phyloP scores from a whole-genome alignment of 2,797 vertebrate species.

The Hemibagrus guttatus region DNA sequence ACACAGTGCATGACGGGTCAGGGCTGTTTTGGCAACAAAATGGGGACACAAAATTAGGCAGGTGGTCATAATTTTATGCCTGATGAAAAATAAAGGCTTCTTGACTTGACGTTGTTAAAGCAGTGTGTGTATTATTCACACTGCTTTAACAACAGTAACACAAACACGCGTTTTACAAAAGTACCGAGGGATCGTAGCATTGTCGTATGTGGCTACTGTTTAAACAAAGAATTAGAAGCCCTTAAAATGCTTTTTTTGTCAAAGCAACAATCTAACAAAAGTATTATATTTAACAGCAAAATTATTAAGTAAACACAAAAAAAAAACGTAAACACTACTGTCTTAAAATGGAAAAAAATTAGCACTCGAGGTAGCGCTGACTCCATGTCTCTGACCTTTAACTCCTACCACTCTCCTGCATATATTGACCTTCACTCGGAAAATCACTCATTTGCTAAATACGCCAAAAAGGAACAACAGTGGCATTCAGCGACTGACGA shows the following conservation, averaged over 20 bases:
- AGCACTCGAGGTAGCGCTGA: background rate
- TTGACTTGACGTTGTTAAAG: too few relatives aligned
- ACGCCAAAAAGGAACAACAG: background rate
- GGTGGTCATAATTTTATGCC: too few relatives aligned
- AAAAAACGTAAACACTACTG: background rate
- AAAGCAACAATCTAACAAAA: background rate
- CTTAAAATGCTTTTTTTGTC: background rate
- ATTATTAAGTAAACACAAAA: background rate
- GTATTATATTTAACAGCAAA: background rate
- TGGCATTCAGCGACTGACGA: slow-evolving; percentile 12
- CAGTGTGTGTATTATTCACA: too few relatives aligned
- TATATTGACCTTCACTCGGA: slow-evolving; percentile 23
- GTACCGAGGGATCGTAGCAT: background rate
- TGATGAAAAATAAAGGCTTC: too few relatives aligned
- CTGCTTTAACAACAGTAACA: background rate
- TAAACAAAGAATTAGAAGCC: background rate
- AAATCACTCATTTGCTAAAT: slow-evolving; percentile 21
- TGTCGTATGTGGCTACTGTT: background rate
- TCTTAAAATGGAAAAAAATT: background rate
- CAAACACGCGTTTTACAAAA: background rate
- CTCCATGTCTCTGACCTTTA: slow-evolving; percentile 24
- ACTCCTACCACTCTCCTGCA: slow-evolving; percentile 16
- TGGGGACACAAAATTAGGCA: too few relatives aligned
- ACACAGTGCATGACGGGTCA: too few relatives aligned
- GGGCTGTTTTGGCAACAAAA: too few relatives aligned